These are phyloP conservation scores for Parotocinclus haroldoi DNA, from an alignment of 2,797 vertebrate genomes.

Conservation along the genomic window DNA sequence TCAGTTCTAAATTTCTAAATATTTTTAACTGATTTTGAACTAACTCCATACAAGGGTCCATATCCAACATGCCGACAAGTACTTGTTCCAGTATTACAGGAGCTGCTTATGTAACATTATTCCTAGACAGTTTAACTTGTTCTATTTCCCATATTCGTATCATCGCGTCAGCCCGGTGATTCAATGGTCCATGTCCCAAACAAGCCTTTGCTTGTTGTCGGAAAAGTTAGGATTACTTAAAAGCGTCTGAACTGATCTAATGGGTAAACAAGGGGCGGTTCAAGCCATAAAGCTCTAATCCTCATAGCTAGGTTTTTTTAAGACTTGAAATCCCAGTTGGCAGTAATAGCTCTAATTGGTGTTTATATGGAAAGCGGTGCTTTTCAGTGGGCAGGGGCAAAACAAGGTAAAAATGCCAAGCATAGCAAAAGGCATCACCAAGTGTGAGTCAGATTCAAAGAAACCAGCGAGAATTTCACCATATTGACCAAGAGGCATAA, in stretches of 20 bases:
- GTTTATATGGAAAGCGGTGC: constrained; percentile 33
- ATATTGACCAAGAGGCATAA: constrained; percentile 13
- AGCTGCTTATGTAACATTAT: too few relatives aligned
- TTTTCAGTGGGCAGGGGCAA: constrained; percentile 21
- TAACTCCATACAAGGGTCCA: too few relatives aligned
- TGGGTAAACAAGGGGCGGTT: constrained; percentile 9
- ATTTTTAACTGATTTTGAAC: too few relatives aligned
- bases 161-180: neutral
- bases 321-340: constrained; percentile 30
- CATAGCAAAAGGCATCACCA: constrained; percentile 6
- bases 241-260: constrained; percentile 18
- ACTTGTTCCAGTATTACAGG: too few relatives aligned
- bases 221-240: constrained; percentile 20
- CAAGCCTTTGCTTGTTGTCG: constrained; percentile 17
- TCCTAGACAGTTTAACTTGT: too few relatives aligned
- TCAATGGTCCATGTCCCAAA: constrained; percentile 12
- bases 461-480: constrained; percentile 30
- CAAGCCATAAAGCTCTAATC: constrained; percentile 2
- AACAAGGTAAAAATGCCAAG: constrained; percentile 25
- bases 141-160: too few relatives aligned
- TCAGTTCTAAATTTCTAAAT: too few relatives aligned
- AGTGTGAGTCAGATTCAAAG: constrained; percentile 1
- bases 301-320: neutral
- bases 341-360: constrained; percentile 34
- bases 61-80: too few relatives aligned